Base-by-base conservation (phyloP, 2,888 invertebrate species). In the Harpalus rufipes region DNA sequence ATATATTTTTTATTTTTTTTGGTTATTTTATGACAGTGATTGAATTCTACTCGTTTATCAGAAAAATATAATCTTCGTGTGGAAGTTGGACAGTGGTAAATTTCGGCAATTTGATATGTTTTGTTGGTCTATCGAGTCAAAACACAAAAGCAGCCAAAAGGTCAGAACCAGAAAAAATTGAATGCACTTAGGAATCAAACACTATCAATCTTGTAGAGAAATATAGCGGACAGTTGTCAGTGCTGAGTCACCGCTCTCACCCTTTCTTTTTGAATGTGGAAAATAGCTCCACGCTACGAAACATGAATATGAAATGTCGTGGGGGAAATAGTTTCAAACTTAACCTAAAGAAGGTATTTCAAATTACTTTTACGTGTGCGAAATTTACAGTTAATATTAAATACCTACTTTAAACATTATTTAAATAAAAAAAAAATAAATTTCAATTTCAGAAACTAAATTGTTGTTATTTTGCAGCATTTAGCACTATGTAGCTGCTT, bases 121-220 rank as follows among this genome's bases (percentile, higher is more conserved):
- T 63, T 63, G 18, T 63, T 25, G 63, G 21, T 63, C 25, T 12
- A 63, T 21, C 63, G 25, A 8, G 10, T 12, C 63, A 12, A 63
- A 12, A 63, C 12, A 63, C 25, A 63, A 63, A 25, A 12, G 63
- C 63, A 63, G 63, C 5, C 18, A 63, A 63, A 63, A 63, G 63
- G 63, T 63, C 63, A 63, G 21, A 10, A 63, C 21, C 21, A 63
- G 18, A 63, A 63, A 61, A 63, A 25, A 63, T 21, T 63, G 63
- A 63, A 63, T 21, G 63, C 63, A 63, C 63, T 63, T 21, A 63
- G 21, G 21, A 10, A 63, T 63, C 63, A 63, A 63, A 63, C 63
- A 63, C 63, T 63, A 63, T 63, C 18, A 63, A 63, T 63, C 63
- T 63, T 63, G 12, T 21, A 21, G 63, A 21, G 63, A 21, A 63